These are phyloP conservation scores for Agriotes lineatus DNA, from an alignment of 2,888 invertebrate genomes.

Conservation along the genomic window DNA sequence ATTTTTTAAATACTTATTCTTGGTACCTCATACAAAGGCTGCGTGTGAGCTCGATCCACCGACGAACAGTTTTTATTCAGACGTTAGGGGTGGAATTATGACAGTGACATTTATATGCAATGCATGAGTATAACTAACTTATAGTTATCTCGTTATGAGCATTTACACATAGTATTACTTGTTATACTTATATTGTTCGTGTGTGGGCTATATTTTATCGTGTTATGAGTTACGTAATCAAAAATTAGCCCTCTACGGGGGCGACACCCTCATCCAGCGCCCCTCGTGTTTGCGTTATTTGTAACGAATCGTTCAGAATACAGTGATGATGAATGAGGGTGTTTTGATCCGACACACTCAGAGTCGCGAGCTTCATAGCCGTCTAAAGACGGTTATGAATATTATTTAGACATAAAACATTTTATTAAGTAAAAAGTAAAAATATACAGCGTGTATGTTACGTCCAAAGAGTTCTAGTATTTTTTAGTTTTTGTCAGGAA, in stretches of 20 bases:
- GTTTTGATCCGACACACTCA: constrained; percentile 52
- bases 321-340: constrained; percentile 58
- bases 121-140: not conserved
- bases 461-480: no score
- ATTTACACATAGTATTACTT: constrained; percentile 32
- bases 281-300: constrained; percentile 62
- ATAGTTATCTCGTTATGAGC: constrained; percentile 22
- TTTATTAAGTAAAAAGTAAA: no score
- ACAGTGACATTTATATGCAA: not conserved
- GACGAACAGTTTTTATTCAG: no score
- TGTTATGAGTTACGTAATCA: constrained; percentile 64
- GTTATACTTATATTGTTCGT: constrained; percentile 47
- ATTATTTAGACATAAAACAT: no score
- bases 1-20: constrained; percentile 3
- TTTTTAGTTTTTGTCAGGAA: no score
- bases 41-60: no score
- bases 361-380: constrained; percentile 27
- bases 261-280: constrained; percentile 57
- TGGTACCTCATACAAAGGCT: not conserved
- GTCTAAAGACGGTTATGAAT: constrained; percentile 21
- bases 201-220: constrained; percentile 59
- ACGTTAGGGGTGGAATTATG: no score
- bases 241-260: constrained; percentile 60
- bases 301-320: constrained; percentile 65
- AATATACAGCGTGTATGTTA: no score